Percentiles rank a stretch among this genome's conserved stretches.
Conservation (phyloP, 2,113 vertebrate genomes). For the Myiagra hebetior region DNA sequence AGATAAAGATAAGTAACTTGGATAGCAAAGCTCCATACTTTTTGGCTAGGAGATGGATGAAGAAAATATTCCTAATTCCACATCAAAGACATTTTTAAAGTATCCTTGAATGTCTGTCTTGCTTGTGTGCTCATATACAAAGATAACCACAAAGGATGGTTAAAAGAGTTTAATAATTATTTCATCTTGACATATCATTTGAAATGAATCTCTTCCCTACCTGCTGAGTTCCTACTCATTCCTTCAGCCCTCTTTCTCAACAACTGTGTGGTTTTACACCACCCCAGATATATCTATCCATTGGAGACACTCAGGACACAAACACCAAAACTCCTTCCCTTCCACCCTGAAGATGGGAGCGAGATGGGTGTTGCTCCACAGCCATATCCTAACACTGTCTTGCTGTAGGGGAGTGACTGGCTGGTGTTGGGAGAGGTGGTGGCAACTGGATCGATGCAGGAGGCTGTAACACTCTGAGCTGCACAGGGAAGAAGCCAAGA, state of each 20-base stretch:
- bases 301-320: too few species aligned
- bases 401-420: background rate
- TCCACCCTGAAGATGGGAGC: accelerated
- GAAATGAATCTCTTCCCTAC: background rate
- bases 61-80: background rate
- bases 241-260: background rate
- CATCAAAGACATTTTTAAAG: background rate
- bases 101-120: background rate
- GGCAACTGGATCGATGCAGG: background rate
- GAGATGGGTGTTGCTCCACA: background rate
- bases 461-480: accelerated
- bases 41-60: background rate
- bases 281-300: too few species aligned
- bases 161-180: background rate
- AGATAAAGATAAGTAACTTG: background rate
- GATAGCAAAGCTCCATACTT: background rate
- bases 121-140: background rate
- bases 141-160: background rate
- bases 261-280: background rate
- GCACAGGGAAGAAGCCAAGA: background rate
- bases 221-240: background rate
- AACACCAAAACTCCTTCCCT: background rate
- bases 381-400: accelerated
- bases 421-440: background rate
- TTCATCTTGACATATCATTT: background rate